Percentiles rank a stretch among this genome's conserved stretches.
Conservation (phyloP, 2,113 vertebrate genomes). For the Cricetomys ansorgei region DNA sequence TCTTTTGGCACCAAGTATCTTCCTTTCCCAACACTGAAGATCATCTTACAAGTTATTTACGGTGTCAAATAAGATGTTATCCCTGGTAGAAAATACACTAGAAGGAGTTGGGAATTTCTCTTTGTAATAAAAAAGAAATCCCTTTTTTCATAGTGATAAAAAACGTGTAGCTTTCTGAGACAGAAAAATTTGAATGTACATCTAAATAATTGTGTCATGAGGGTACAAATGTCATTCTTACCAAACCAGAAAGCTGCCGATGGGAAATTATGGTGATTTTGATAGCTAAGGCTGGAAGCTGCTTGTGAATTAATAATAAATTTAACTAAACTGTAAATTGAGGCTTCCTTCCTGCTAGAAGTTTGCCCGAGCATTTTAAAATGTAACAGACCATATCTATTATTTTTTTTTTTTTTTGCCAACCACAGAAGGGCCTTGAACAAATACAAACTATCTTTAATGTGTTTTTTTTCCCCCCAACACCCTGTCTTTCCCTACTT, state of each 20-base stretch:
- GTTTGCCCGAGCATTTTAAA: background rate
- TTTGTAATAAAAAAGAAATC: background rate
- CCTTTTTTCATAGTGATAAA: background rate
- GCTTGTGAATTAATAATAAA: background rate
- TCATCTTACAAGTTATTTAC: background rate
- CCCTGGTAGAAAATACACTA: background rate
- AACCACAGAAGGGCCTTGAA: background rate
- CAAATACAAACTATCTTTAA: background rate
- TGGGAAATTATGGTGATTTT: background rate
- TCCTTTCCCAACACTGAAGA: background rate
- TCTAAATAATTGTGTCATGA: background rate
- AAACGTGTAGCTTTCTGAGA: background rate
- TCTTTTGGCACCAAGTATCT: background rate
- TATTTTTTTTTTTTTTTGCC: background rate
- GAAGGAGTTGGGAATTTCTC: background rate
- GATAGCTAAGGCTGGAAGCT: background rate
- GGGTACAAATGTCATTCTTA: background rate
- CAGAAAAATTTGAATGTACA: background rate
- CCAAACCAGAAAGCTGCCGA: background rate
- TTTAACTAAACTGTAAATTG: background rate
- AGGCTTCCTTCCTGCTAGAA: background rate
- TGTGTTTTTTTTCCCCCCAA: background rate
- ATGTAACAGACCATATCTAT: no score
- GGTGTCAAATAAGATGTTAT: background rate
- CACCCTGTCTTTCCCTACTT: background rate